Base-by-base conservation (phyloP, 2,888 invertebrate species). In the Parascotia fuliginaria region DNA sequence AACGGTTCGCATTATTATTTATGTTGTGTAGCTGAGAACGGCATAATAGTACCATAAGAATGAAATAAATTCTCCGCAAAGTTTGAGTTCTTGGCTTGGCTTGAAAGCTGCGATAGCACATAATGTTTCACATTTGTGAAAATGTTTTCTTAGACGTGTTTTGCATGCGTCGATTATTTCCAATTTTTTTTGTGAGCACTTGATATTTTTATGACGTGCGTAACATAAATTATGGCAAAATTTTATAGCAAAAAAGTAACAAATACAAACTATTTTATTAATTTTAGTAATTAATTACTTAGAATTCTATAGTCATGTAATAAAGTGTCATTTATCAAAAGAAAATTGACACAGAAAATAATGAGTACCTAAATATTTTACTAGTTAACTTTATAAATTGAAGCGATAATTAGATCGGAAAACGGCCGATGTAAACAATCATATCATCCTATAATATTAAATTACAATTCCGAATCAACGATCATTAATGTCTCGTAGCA, bases 11-110 rank as follows among this genome's bases (percentile, higher is more conserved):
- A 87, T 90, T 90, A 89, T 90, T 91, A 91, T 91, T 90, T 91
- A 90, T 90, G 87, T 87, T 91, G 89, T 90, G 87, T 87, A 85
- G 86, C 86, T 86, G 89, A 82, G 87, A 88, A 87, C 87, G 85
- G 88, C 84, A 89, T 91, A 89, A 90, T 90, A 89, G 86, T 84
- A 84, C 85, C 84, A 89, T 91, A 91, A 89, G 88, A 89, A 87
- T 84, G 83, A 89, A 85, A 91, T 90, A 90, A 89, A 89, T 90
- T 87, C 83, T 79, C n/a, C 84, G 65, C 81, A 84, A 84, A 87
- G 75, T 86, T 89, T 83, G 85, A 85, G 86, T 81, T 84, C 82
- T 89, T 85, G 85, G 83, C 83, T 84, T 77, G 77, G 73, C 81
- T 86, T 73, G 81, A 85, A 81, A 83, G 81, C 81, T 75, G 83